These are phyloP conservation scores for Archilochus colubris DNA, from an alignment of 2,113 vertebrate species.

Conservation along the genomic window DNA sequence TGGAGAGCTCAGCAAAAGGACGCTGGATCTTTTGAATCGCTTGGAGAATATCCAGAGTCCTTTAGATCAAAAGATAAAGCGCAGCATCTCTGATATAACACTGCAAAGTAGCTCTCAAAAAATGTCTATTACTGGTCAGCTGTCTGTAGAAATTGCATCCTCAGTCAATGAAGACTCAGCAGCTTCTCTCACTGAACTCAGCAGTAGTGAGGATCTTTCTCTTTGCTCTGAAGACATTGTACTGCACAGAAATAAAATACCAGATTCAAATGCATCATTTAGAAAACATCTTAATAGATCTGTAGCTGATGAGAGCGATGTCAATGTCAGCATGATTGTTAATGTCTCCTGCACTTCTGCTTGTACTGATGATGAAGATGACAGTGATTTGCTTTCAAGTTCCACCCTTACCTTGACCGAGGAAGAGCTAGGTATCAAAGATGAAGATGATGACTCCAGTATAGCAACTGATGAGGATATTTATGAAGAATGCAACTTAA, in stretches of 20 bases:
- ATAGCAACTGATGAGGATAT: conserved; percentile 88
- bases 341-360: conserved; percentile 96
- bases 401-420: conserved; percentile 97
- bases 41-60: conserved; percentile 95
- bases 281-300: conserved; percentile 83
- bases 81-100: conserved; percentile 92
- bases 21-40: conserved; percentile 91
- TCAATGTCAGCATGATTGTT: conserved; percentile 96
- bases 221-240: conserved; percentile 90
- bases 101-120: conserved; percentile 84
- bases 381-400: conserved; percentile 96
- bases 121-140: conserved; percentile 74
- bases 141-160: conserved; percentile 78
- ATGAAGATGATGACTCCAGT: conserved; percentile 87
- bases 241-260: conserved; percentile 82
- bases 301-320: conserved; percentile 86
- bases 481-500: conserved; percentile 87
- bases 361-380: conserved; percentile 96
- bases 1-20: conserved; percentile 93
- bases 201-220: conserved; percentile 92
- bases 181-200: conserved; percentile 90
- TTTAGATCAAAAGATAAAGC: conserved; percentile 88
- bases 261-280: conserved; percentile 83
- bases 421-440: conserved; percentile 91
- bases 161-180: conserved; percentile 88